Evolutionary conservation across 2,888 invertebrate species (phyloP).

Genomic region (Pterobdella sp.): DNA sequence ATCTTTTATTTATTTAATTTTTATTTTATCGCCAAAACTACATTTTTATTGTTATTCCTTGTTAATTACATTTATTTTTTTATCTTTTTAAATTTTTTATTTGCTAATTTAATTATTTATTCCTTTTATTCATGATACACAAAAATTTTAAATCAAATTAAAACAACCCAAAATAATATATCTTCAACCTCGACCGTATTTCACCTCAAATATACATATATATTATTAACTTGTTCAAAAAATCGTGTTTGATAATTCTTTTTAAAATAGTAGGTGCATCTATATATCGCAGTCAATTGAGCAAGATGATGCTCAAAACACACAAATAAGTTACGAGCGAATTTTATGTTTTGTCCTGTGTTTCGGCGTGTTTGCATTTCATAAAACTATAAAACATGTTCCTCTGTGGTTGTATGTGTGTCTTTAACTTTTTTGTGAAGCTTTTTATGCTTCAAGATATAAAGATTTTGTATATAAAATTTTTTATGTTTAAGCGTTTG

Average conservation of each 20-base stretch:
- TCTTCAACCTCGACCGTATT: too few relatives aligned
- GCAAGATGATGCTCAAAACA: background rate
- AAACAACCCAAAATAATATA: too few relatives aligned
- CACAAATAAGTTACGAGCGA: background rate
- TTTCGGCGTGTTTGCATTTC: background rate
- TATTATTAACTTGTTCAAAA: too few relatives aligned
- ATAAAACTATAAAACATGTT: slow-evolving; percentile 1
- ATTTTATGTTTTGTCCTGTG: background rate
- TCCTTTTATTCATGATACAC: background rate
- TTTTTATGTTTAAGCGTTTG: too few relatives aligned
- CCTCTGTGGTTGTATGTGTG: background rate
- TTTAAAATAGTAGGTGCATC: too few relatives aligned
- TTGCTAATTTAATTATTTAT: background rate
- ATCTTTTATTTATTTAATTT: background rate
- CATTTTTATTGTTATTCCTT: background rate
- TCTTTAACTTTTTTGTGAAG: background rate
- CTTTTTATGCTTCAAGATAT: too few relatives aligned
- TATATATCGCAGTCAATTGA: too few relatives aligned
- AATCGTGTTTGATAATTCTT: too few relatives aligned
- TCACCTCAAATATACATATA: too few relatives aligned
- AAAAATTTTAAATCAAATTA: too few relatives aligned
- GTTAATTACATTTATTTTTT: background rate
- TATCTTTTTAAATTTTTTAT: background rate
- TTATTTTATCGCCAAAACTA: background rate
- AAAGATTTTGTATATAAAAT: too few relatives aligned